Evolutionary conservation across 1,140 invertebrate species (phyloP).

Genomic region (Drosophila subobscura): DNA sequence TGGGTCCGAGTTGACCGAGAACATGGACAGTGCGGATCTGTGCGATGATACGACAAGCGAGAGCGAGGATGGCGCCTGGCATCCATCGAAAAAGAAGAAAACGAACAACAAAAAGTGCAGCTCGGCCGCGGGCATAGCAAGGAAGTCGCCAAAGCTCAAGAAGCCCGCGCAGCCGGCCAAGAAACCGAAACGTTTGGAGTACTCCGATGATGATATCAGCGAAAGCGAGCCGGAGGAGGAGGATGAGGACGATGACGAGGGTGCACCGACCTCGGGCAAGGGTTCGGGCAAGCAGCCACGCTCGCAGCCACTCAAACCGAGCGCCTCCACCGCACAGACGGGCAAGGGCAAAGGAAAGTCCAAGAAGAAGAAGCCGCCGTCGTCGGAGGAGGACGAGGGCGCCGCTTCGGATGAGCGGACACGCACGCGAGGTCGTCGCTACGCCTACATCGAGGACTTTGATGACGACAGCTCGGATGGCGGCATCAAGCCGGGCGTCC

Average conservation of each 20-base stretch:
- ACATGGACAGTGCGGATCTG: conserved; percentile 86
- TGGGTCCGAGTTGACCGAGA: conserved; percentile 84
- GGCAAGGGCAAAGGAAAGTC: conserved; percentile 60
- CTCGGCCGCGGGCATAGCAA: conserved; percentile 33
- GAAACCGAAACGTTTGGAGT: conserved; percentile 70
- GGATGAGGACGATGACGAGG: conserved; percentile 70
- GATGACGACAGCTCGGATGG: conserved; percentile 83
- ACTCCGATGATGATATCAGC: conserved; percentile 79
- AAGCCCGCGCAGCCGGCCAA: conserved; percentile 45
- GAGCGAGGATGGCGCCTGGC: conserved; percentile 75
- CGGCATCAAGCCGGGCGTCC: conserved; percentile 85
- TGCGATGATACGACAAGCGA: conserved; percentile 81
- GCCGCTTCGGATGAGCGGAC: conserved; percentile 86
- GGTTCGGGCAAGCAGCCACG: conserved; percentile 79
- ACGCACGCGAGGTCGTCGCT: conserved; percentile 88
- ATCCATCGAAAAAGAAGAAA: conserved; percentile 74
- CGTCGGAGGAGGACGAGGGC: conserved; percentile 63
- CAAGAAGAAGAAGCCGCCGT: conserved; percentile 61
- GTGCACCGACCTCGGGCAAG: conserved; percentile 57
- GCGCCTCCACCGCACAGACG: conserved; percentile 37
- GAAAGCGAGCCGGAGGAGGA: conserved; percentile 76
- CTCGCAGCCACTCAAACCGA: conserved; percentile 65
- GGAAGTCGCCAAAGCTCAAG: conserved; percentile 74
- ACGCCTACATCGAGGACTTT: conserved; percentile 87
- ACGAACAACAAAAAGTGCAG: conserved; percentile 46